Evolutionary conservation across 2,113 vertebrate genomes (phyloP).

Genomic region (Ophiodon elongatus): DNA sequence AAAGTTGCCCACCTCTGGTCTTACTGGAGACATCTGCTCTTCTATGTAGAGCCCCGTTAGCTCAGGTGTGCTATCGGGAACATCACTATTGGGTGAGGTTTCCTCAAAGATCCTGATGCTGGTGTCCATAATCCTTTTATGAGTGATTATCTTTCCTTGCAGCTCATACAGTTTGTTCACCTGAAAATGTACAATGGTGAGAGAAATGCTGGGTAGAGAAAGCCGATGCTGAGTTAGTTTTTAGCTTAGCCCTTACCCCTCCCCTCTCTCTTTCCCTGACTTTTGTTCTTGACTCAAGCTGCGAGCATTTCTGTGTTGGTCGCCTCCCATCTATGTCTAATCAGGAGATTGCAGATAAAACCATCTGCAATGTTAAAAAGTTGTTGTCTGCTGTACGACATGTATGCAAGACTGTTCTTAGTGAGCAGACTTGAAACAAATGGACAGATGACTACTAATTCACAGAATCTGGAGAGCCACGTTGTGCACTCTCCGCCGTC

Average conservation of each 20-base stretch:
- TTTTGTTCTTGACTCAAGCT: neutral
- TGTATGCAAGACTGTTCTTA: neutral
- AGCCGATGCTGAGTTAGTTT: neutral
- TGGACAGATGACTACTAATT: neutral
- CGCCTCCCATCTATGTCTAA: neutral
- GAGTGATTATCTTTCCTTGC: neutral
- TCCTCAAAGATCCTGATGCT: no score
- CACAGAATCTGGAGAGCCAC: neutral
- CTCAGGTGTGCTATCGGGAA: neutral
- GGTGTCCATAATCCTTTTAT: no score
- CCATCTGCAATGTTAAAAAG: neutral
- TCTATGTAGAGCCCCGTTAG: neutral
- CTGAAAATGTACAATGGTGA: neutral
- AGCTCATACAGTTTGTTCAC: neutral
- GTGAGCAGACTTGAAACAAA: neutral
- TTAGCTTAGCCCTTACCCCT: neutral
- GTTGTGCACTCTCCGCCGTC: neutral
- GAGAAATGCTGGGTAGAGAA: no score
- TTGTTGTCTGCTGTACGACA: neutral
- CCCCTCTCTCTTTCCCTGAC: neutral
- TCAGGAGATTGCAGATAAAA: neutral
- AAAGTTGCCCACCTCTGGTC: constrained; percentile 8
- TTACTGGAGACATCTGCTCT: constrained; percentile 1
- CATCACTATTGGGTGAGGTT: no score
- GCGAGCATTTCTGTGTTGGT: neutral